A percentile compares a stretch with the other conserved stretches of the same genome.
These are phyloP conservation scores for Syngnathus scovelli DNA, from an alignment of 2,113 vertebrate species.

Conservation along the genomic window DNA sequence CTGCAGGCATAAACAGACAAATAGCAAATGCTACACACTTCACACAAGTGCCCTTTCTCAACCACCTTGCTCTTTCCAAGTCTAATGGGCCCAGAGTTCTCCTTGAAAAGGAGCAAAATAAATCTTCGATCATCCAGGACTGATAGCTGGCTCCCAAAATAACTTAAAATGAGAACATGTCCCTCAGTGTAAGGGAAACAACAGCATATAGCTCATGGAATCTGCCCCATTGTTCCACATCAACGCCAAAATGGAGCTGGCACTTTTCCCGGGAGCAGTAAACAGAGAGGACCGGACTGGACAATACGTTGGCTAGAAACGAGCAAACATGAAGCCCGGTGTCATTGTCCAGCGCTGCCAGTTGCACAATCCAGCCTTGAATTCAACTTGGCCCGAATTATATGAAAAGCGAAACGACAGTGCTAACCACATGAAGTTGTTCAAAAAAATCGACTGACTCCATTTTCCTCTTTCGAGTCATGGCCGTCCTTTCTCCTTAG, in stretches of 20 bases:
- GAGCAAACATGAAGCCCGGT: conserved; percentile 43
- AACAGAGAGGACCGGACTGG: conserved; percentile 44
- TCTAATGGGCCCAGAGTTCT: conserved; percentile 20
- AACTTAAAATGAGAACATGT: conserved; percentile 42
- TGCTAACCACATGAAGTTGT: conserved; percentile 6
- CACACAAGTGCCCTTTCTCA: conserved; percentile 17
- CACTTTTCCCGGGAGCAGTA: conserved; percentile 59
- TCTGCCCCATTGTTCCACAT: conserved; percentile 64
- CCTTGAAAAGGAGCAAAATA: conserved; percentile 34
- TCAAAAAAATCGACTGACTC: conserved; percentile 29
- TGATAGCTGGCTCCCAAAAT: conserved; percentile 54
- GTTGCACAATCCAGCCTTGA: neutral
- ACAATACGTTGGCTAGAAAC: conserved; percentile 55
- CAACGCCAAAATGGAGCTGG: conserved; percentile 59
- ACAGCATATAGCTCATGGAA: conserved; percentile 61
- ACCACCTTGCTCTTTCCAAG: conserved; percentile 11
- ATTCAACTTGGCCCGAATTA: conserved; percentile 7
- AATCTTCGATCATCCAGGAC: conserved; percentile 36
- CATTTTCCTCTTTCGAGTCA: conserved; percentile 48
- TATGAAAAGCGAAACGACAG: neutral
- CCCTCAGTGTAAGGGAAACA: conserved; percentile 59
- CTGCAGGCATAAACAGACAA: conserved; percentile 17
- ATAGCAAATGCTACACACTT: neutral
- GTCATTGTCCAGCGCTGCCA: conserved; percentile 42
- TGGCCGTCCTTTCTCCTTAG: conserved; percentile 35